phyloP scores from a whole-genome alignment of 2,113 vertebrate genomes.

The Connochaetes taurinus region DNA sequence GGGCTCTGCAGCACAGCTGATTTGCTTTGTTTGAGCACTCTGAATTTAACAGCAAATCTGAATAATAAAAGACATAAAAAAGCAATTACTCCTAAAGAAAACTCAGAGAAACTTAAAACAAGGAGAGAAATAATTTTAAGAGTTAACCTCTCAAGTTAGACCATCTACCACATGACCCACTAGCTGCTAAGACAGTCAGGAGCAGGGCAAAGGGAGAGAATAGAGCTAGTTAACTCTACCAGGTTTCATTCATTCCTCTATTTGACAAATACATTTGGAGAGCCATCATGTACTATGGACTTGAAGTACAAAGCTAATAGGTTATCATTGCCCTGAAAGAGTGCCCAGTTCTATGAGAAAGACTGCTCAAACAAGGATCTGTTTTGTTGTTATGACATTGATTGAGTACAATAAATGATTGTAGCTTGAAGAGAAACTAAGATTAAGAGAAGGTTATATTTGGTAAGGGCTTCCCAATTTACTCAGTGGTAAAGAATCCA shows the following conservation, averaged over 20 bases:
- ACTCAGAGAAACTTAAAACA: neutral
- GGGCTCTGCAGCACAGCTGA: neutral
- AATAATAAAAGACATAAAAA: neutral
- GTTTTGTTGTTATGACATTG: neutral
- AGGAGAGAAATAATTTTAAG: neutral
- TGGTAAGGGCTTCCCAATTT: neutral
- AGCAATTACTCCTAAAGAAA: neutral
- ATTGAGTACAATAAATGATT: neutral
- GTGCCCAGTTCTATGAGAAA: neutral
- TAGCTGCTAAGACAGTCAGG: neutral
- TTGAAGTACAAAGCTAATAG: neutral
- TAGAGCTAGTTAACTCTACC: neutral
- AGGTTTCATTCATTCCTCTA: neutral
- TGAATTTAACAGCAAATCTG: neutral
- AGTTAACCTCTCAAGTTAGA: neutral
- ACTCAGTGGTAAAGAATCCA: neutral
- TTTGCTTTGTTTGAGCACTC: neutral
- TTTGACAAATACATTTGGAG: neutral
- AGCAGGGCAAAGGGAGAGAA: neutral
- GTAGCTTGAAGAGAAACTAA: neutral
- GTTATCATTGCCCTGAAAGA: neutral
- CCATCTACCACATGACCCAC: neutral
- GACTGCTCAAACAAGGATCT: neutral
- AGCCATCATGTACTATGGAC: neutral
- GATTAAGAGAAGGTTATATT: neutral